Evolutionary conservation across 2,113 vertebrate species (phyloP), one percentile per base, ranked within the genome.

Genomic region (Garra rufa): DNA sequence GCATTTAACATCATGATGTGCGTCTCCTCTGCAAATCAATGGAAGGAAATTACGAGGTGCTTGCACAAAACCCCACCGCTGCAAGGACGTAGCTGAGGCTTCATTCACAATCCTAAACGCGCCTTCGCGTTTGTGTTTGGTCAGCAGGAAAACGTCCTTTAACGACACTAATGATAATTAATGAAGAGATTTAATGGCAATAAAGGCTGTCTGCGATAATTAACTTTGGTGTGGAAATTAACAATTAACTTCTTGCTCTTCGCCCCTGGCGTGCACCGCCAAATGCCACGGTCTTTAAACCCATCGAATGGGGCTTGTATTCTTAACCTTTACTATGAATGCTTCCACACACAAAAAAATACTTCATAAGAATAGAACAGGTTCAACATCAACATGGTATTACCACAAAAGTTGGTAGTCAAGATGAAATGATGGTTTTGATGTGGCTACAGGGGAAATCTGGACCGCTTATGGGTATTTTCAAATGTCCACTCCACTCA

Each of bases 181-280:
- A 84, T 82, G 52, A 55, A 59, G 11, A 1, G 50, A 30, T 61
- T 69, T 82, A 73, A 84, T 83, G 82, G 67, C 69, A 82, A 86
- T 75, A 43, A 75, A 86, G 74, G 70, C 48, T 61, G 76, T 30
- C 48, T 84, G 74, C 28, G 80, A 63, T 90, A 86, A 90, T 88
- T 87, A 81, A 63, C 61, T 81, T 86, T 67, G 34, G 48, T 63
- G 61, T 63, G 34, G 30, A 81, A 71, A 83, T 81, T 6, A 86
- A 83, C 71, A 88, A 85, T 86, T 85, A 75, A 81, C 73, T 44
- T 86, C 43, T 34, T 28, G 43, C 52, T 76, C 28, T 21, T 48
- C 3, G 48, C 43, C 63, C 63, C 46, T 24, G 73, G 57, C 4
- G 8, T 48, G 57, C 15, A 3, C 19, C 75, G 21, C 55, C 43